phyloP scores from a whole-genome alignment of 2,113 vertebrate species.

The Corythornis madagascariensis region DNA sequence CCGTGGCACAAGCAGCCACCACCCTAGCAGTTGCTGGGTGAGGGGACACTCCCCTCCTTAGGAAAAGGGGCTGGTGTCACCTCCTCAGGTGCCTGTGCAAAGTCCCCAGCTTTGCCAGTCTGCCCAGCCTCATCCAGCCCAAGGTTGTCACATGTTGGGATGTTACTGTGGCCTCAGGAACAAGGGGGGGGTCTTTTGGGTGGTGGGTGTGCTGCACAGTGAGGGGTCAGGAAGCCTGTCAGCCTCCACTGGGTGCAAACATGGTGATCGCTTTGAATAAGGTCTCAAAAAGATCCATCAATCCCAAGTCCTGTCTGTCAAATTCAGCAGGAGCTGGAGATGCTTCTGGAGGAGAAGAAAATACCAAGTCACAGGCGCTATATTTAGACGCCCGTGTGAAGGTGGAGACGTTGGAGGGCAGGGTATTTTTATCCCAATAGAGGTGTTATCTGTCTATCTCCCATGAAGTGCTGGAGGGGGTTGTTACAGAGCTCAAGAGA shows the following conservation, averaged over 20 bases:
- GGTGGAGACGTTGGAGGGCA: slow-evolving; percentile 60
- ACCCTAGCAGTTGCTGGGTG: too few species aligned
- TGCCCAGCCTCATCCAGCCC: too few species aligned
- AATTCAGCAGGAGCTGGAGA: slow-evolving; percentile 3
- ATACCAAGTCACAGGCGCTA: slow-evolving; percentile 47
- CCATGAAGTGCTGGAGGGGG: slow-evolving; percentile 37
- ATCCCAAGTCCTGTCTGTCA: slow-evolving; percentile 39
- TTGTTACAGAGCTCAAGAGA: slow-evolving; percentile 1
- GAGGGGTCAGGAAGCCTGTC: too few species aligned
- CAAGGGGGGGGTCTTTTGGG: too few species aligned
- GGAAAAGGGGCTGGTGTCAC: too few species aligned
- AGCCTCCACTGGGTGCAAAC: neutral
- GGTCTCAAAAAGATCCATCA: neutral
- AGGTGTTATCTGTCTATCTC: slow-evolving; percentile 67
- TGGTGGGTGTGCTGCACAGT: too few species aligned
- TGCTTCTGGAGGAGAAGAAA: slow-evolving; percentile 58
- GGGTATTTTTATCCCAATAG: slow-evolving; percentile 65
- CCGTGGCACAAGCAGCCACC: too few species aligned
- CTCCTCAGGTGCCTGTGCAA: too few species aligned
- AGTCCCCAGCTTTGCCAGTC: too few species aligned
- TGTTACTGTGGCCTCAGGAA: too few species aligned
- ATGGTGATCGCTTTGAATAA: neutral
- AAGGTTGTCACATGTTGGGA: too few species aligned
- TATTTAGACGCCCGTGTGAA: slow-evolving; percentile 61
- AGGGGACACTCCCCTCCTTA: too few species aligned